phyloP scores from a whole-genome alignment of 2,113 vertebrate genomes.

The Caracal caracal region DNA sequence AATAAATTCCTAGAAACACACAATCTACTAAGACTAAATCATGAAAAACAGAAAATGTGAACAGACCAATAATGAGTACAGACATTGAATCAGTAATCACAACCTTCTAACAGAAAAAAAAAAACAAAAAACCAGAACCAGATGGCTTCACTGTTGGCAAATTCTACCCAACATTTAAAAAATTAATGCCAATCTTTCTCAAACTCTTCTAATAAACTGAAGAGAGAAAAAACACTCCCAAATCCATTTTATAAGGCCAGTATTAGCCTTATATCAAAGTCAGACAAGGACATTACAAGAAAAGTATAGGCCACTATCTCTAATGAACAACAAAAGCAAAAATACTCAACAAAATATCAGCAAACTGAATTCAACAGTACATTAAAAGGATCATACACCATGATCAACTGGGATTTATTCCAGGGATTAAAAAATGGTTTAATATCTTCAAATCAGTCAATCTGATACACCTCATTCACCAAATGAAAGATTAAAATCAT shows the following conservation, averaged over 20 bases:
- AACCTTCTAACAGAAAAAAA: not conserved
- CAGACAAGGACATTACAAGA: not conserved
- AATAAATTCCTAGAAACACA: not conserved
- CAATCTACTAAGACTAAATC: not conserved
- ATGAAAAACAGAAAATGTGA: not conserved
- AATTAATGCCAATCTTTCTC: not conserved
- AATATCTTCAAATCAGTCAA: no score
- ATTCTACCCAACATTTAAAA: not conserved
- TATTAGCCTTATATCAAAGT: not conserved
- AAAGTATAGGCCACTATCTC: not conserved
- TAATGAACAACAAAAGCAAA: not conserved
- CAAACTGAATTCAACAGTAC: no score
- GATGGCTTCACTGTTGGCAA: not conserved
- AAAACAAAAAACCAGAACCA: not conserved
- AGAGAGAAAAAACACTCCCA: not conserved
- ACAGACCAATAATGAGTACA: not conserved
- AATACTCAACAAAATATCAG: not conserved
- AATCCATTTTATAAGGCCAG: not conserved
- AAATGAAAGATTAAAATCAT: no score
- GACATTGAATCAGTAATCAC: not conserved
- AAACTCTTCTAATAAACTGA: not conserved
- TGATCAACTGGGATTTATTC: no score
- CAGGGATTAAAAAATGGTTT: no score
- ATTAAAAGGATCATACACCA: no score
- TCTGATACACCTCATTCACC: no score